phyloP scores from a whole-genome alignment of 2,113 vertebrate genomes.

The Grallaria varia region DNA sequence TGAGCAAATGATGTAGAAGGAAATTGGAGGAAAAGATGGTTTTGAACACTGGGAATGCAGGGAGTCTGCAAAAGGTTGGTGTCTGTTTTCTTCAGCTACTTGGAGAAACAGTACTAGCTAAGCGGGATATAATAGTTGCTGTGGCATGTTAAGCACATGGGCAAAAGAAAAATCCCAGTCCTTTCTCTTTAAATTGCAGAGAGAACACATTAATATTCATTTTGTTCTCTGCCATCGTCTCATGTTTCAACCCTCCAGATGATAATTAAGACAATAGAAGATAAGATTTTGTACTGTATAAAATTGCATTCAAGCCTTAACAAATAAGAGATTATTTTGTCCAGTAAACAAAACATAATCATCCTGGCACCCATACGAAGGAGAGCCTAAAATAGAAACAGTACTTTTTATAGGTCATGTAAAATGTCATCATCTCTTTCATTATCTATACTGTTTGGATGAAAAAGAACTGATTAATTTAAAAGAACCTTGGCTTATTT shows the following conservation, averaged over 20 bases:
- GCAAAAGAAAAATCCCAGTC: conserved; percentile 11
- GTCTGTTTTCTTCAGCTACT: not conserved
- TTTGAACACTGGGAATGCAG: not conserved
- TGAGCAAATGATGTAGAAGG: not conserved
- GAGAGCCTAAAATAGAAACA: conserved; percentile 52
- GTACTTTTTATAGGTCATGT: conserved; percentile 46
- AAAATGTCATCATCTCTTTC: conserved; percentile 47
- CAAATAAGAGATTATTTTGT: conserved; percentile 64
- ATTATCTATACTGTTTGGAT: conserved; percentile 55
- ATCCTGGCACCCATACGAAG: conserved; percentile 30
- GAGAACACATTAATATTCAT: not conserved
- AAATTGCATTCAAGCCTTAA: conserved; percentile 40
- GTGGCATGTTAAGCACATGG: not conserved
- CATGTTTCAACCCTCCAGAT: conserved; percentile 22
- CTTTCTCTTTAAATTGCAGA: conserved; percentile 27
- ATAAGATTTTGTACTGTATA: conserved; percentile 35
- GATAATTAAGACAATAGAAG: conserved; percentile 47
- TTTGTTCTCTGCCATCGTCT: not conserved
- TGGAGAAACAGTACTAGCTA: not conserved
- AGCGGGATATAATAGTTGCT: not conserved
- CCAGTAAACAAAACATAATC: conserved; percentile 62
- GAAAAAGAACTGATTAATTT: conserved; percentile 62
- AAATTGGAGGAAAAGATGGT: not conserved
- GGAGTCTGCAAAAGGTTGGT: not conserved
- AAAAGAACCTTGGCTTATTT: conserved; percentile 47